These are phyloP conservation scores for Simalia tracyae DNA, from an alignment of 2,797 vertebrate species.

Conservation along the genomic window DNA sequence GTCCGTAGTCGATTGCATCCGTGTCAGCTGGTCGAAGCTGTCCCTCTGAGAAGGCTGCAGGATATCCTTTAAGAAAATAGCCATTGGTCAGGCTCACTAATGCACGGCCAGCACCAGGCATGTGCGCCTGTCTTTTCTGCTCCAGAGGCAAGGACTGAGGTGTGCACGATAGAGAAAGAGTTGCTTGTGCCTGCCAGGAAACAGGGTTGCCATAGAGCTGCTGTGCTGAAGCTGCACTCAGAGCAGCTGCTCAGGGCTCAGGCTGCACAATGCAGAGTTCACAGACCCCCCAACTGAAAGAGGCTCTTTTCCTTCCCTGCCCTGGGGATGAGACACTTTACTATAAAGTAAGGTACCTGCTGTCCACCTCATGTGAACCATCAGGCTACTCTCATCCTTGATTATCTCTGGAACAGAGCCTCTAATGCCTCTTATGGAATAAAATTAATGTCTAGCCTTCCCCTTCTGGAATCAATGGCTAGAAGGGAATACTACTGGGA, in stretches of 20 bases:
- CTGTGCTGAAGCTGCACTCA: fast-evolving
- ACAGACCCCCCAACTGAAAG: fast-evolving
- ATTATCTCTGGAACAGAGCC: background rate
- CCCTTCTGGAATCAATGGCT: background rate
- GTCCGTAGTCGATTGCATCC: fast-evolving
- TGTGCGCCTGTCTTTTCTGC: background rate
- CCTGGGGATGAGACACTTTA: fast-evolving
- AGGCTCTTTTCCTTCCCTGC: fast-evolving
- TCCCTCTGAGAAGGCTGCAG: conserved; percentile 37
- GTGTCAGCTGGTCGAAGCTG: fast-evolving
- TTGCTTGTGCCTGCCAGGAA: conserved; percentile 5
- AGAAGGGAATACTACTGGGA: too few species aligned
- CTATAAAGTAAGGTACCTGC: background rate
- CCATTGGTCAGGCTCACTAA: background rate
- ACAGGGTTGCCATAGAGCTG: conserved; percentile 6
- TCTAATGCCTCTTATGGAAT: background rate
- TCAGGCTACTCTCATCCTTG: background rate
- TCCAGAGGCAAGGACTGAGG: background rate
- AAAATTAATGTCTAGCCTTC: background rate
- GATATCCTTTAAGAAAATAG: conserved; percentile 35
- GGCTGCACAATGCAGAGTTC: fast-evolving
- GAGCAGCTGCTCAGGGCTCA: background rate
- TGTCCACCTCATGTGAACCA: background rate
- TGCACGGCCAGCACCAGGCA: fast-evolving
- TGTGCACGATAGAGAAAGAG: background rate